Percentiles rank a stretch among this genome's conserved stretches.
Evolutionary conservation across 2,113 vertebrate genomes (phyloP).

Genomic region (Opisthocomus hoazin): DNA sequence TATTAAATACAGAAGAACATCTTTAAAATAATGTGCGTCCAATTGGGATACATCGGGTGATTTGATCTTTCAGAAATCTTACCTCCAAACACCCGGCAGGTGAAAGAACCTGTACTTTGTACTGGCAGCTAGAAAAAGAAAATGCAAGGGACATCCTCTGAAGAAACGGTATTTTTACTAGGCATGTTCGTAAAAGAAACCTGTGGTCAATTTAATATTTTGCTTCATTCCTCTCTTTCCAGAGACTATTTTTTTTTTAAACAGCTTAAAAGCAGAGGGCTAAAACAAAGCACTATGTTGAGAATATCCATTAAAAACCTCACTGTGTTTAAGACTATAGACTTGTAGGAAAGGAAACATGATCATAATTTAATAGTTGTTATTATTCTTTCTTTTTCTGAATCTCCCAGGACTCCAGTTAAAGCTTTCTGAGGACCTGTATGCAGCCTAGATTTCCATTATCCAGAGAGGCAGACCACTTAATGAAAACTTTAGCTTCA

Average conservation of each 20-base stretch:
- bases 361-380: not conserved
- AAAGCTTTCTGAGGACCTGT: not conserved
- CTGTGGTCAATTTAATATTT: not conserved
- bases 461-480: not conserved
- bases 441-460: not conserved
- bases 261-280: not conserved
- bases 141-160: rapidly evolving
- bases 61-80: not conserved
- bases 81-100: not conserved
- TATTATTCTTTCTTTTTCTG: not conserved
- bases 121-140: not conserved
- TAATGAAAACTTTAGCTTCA: not conserved
- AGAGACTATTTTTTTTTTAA: not conserved
- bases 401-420: not conserved
- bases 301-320: not conserved
- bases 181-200: not conserved
- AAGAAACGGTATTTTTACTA: not conserved
- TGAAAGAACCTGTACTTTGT: not conserved
- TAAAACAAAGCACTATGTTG: not conserved
- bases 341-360: not conserved
- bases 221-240: not conserved
- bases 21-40: not conserved
- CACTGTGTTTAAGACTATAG: not conserved
- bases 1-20: not conserved
- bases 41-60: not conserved